Conservation (phyloP, 2,888 invertebrate species). For the Vandiemenella viatica region DNA sequence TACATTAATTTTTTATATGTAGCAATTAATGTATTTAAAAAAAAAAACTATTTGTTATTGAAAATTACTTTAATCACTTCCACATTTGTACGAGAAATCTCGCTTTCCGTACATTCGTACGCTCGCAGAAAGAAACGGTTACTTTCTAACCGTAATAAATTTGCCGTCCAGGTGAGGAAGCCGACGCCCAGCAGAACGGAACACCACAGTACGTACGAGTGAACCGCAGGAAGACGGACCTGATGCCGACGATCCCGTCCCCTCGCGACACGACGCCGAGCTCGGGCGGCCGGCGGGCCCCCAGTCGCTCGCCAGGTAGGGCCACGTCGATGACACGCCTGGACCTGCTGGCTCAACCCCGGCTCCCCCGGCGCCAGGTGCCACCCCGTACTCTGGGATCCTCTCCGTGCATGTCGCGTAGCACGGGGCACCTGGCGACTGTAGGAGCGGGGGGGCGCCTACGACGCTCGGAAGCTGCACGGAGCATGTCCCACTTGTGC, state of each 20-base stretch:
- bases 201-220: conserved; percentile 34
- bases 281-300: conserved; percentile 5
- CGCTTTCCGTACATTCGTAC: no score
- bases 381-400: conserved; percentile 24
- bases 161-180: conserved; percentile 2
- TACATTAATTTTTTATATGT: no score
- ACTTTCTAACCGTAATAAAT: no score
- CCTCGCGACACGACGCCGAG: conserved; percentile 36
- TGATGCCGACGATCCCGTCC: conserved; percentile 76
- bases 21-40: no score
- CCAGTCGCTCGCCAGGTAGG: conserved; percentile 53
- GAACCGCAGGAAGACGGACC: conserved; percentile 74
- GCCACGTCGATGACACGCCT: conserved; percentile 87
- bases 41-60: no score
- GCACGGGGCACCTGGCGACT: conserved; percentile 52
- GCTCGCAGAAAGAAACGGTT: no score
- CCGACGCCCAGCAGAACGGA: neutral
- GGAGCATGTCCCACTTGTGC: conserved; percentile 36
- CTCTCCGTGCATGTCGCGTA: conserved; percentile 43
- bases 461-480: conserved; percentile 26
- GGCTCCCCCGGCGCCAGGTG: conserved; percentile 31
- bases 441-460: conserved; percentile 19
- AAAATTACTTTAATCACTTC: no score
- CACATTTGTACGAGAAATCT: no score
- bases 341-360: conserved; percentile 67